Percentiles rank a stretch among this genome's conserved stretches.
phyloP scores from a whole-genome alignment of 2,888 invertebrate genomes.

The Venusia cambrica region DNA sequence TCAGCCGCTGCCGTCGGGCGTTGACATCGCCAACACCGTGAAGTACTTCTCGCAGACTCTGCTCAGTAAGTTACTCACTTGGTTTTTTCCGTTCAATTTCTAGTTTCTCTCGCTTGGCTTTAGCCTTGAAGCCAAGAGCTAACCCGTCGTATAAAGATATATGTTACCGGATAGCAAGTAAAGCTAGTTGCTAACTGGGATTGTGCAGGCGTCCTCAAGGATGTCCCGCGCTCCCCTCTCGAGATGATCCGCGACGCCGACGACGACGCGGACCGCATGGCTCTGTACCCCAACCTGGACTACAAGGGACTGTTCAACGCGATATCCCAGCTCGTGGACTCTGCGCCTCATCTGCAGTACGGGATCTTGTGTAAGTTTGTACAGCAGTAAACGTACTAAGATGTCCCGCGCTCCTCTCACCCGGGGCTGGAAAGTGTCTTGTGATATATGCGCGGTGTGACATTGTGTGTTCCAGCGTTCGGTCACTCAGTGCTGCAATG shows the following conservation, averaged over 20 bases:
- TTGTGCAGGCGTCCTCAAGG: conserved; percentile 93
- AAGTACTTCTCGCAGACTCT: conserved; percentile 99
- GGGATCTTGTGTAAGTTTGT: conserved; percentile 88
- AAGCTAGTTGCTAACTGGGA: neutral
- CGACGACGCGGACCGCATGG: conserved; percentile 92
- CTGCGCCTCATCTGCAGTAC: conserved; percentile 94
- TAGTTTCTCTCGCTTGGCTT: too few relatives aligned
- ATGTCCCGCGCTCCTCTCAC: too few relatives aligned
- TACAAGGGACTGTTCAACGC: conserved; percentile 98
- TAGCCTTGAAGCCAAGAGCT: too few relatives aligned
- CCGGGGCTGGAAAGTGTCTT: too few relatives aligned
- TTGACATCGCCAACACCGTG: conserved; percentile 97
- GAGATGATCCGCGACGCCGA: conserved; percentile 94
- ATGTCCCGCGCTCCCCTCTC: conserved; percentile 95
- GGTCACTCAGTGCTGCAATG: conserved; percentile 97
- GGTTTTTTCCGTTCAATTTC: too few relatives aligned
- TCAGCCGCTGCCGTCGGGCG: conserved; percentile 95
- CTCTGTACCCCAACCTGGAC: conserved; percentile 97
- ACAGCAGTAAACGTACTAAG: too few relatives aligned
- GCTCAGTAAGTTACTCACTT: conserved; percentile 89
- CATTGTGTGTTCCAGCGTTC: conserved; percentile 87
- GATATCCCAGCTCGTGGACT: conserved; percentile 93
- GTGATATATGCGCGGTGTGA: too few relatives aligned
- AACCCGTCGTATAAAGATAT: too few relatives aligned
- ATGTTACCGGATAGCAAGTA: too few relatives aligned